Base-by-base conservation (phyloP, 2,113 vertebrate species). In the Panurus biarmicus region DNA sequence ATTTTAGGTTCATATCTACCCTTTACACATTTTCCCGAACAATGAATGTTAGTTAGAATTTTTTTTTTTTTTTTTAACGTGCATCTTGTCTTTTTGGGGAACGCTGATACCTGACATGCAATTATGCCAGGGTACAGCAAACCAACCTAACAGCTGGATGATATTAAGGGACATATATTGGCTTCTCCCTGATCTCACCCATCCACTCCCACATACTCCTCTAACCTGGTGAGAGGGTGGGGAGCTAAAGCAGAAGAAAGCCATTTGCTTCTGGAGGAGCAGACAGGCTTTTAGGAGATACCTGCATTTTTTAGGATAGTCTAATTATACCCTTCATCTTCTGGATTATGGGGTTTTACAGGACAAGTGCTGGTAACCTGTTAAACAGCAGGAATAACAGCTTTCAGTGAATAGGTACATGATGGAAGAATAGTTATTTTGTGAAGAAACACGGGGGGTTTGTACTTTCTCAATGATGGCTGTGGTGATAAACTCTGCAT, bases 371-470 rank as follows among this genome's bases (percentile, higher is more conserved):
- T 57, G 48, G 22, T 60, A 53, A 8, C 40, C 36, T 53, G 35
- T 44, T 73, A 66, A 72, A 25, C 57, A 47, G 45, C 66, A 61
- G 54, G 20, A 72, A 3, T 25, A 47, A 44, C 4, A 5, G 44
- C 60, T 31, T 60, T 17, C 18, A 51, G 51, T 36, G 26, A 81
- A 44, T 10, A 31, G 51, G 21, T 38, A 13, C 2, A 1, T 14
- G 35, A 47, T 17, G 31, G 83, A 67, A 72, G 17, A 24, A 33
- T 8, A 26, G 51, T 33, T 62, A 57, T 38, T 72, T 64, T 0
- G 1, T 24, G 33, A 56, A 40, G 60, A 70, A 60, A 26, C 5
- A 6, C 1, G 0, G n/a, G 20, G 25, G 2, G 5, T 62, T 26
- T 67, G n/a, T 50, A 14, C 8, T 79, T 73, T 36, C 17, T 23